Evolutionary conservation across 2,888 invertebrate genomes (phyloP).

Genomic region (Rhagium mordax): DNA sequence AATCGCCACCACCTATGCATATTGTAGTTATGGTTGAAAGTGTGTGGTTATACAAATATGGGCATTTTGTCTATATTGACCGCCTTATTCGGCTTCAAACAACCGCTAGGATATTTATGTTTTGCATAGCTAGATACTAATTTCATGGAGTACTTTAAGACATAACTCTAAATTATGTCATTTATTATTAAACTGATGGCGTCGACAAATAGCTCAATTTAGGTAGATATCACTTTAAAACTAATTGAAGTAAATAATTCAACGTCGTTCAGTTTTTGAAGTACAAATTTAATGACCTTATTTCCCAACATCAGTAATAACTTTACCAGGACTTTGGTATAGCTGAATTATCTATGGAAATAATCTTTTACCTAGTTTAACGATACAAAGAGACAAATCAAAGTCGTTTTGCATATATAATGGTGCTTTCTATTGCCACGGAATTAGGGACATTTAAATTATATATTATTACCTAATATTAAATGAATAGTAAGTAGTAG

Average conservation of each 20-base stretch:
- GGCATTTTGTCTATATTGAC: no score
- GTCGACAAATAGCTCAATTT: constrained; percentile 23
- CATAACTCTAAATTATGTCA: background rate
- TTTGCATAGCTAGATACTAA: no score
- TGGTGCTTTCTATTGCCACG: background rate
- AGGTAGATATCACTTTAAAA: background rate
- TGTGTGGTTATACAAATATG: no score
- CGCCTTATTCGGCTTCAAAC: no score
- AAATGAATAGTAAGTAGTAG: background rate
- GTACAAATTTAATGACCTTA: background rate
- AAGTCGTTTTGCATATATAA: background rate
- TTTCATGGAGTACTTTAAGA: no score
- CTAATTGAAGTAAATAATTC: background rate
- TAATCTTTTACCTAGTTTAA: background rate
- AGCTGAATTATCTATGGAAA: background rate
- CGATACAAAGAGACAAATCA: background rate
- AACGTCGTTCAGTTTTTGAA: background rate
- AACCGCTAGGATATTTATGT: no score
- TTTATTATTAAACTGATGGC: constrained; percentile 14
- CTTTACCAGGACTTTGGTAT: background rate
- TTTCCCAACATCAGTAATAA: background rate
- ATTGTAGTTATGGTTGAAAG: no score
- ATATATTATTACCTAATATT: background rate
- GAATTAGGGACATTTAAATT: background rate
- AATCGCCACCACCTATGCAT: background rate